A percentile compares a stretch with the other conserved stretches of the same genome.
Evolutionary conservation across 2,113 vertebrate genomes (phyloP).

Genomic region (Neolamprologus longior): DNA sequence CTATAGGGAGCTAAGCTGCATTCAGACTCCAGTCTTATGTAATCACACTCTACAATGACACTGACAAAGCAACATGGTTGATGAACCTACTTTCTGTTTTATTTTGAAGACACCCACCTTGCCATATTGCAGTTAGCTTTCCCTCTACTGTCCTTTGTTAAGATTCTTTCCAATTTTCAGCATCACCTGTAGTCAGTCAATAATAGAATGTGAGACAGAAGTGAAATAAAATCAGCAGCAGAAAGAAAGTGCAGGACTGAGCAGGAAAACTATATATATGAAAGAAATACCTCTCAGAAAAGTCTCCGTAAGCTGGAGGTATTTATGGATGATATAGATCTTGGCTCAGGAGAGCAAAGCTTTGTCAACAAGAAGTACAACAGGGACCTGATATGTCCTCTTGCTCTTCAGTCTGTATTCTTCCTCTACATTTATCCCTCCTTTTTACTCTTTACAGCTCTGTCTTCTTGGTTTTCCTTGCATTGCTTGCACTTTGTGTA

Average conservation of each 20-base stretch:
- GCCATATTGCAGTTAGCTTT: neutral
- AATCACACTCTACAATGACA: neutral
- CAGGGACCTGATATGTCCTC: neutral
- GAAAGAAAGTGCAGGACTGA: neutral
- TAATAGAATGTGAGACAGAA: neutral
- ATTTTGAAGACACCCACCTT: neutral
- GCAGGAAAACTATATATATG: neutral
- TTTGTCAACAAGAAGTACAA: constrained; percentile 43
- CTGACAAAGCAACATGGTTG: neutral
- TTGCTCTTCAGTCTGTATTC: neutral
- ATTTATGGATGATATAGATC: constrained; percentile 39
- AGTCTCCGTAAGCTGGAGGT: constrained; percentile 24
- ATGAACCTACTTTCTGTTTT: neutral
- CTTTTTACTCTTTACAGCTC: neutral
- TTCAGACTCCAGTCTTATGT: neutral
- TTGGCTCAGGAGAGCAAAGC: constrained; percentile 11
- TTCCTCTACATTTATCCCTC: neutral
- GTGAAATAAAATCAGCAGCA: neutral
- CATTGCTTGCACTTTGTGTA: neutral
- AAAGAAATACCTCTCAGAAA: constrained; percentile 10
- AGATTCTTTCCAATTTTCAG: neutral
- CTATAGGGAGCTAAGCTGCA: neutral
- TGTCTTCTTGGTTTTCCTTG: neutral
- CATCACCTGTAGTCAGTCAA: neutral
- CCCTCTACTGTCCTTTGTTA: neutral